Evolutionary conservation across 2,888 invertebrate species (phyloP).

Genomic region (Coremacera marginata): DNA sequence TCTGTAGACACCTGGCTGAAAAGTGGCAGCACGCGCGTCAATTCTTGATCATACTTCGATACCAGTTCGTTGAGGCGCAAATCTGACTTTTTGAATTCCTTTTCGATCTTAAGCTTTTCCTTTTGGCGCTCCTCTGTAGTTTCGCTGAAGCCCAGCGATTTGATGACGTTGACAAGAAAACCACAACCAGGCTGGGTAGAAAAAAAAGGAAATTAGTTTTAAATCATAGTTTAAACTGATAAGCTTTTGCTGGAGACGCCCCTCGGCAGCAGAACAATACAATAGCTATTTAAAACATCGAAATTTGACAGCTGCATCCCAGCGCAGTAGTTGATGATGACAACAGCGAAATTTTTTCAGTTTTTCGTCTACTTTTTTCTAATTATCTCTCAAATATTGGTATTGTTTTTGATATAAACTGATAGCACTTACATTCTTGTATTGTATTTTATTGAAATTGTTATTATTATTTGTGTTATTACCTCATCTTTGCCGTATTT

Average conservation of each 20-base stretch:
- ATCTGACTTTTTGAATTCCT: slow-evolving; percentile 93
- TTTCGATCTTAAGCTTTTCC: slow-evolving; percentile 93
- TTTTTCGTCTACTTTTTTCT: neutral
- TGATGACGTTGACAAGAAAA: slow-evolving; percentile 93
- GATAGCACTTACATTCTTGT: no score
- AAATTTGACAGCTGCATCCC: slow-evolving; percentile 45
- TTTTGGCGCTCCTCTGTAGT: slow-evolving; percentile 93
- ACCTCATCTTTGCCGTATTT: slow-evolving; percentile 90
- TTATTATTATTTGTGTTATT: slow-evolving; percentile 55
- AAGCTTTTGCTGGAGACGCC: slow-evolving; percentile 21
- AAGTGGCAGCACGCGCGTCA: slow-evolving; percentile 78
- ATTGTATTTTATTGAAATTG: neutral
- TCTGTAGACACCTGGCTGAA: slow-evolving; percentile 83
- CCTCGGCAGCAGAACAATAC: neutral
- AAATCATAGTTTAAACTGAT: neutral
- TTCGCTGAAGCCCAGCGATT: slow-evolving; percentile 93
- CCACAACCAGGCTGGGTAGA: slow-evolving; percentile 76
- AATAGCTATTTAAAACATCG: slow-evolving; percentile 25
- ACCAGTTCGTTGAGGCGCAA: slow-evolving; percentile 89
- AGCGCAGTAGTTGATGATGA: slow-evolving; percentile 3
- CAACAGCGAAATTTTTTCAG: slow-evolving; percentile 17
- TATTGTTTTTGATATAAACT: no score
- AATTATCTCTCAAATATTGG: no score
- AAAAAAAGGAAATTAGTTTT: slow-evolving; percentile 1
- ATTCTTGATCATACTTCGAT: slow-evolving; percentile 87